A percentile compares a stretch with the other conserved stretches of the same genome.
Evolutionary conservation across 2,888 invertebrate genomes (phyloP).

Genomic region (Volucella inflata): DNA sequence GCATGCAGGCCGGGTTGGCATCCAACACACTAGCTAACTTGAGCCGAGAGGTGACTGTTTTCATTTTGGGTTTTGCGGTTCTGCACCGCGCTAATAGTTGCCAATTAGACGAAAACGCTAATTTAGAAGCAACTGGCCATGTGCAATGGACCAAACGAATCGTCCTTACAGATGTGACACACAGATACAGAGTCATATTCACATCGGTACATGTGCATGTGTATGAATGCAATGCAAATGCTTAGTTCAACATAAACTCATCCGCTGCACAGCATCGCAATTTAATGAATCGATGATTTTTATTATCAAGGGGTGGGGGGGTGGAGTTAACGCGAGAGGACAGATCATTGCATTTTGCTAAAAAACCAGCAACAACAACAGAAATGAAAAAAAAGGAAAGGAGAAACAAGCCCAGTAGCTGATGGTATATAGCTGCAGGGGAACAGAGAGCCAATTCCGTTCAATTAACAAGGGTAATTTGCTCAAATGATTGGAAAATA

Average conservation of each 20-base stretch:
- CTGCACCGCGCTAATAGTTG: slow-evolving; percentile 70
- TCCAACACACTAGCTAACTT: slow-evolving; percentile 27
- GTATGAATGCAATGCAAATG: slow-evolving; percentile 41
- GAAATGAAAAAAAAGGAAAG: slow-evolving; percentile 8
- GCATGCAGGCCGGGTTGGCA: slow-evolving; percentile 4
- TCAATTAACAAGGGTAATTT: slow-evolving; percentile 74
- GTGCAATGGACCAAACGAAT: slow-evolving; percentile 54
- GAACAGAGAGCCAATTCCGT: slow-evolving; percentile 67
- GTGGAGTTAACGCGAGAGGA: background rate
- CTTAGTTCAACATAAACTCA: slow-evolving; percentile 73
- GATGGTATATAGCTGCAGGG: slow-evolving; percentile 56
- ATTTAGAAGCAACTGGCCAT: slow-evolving; percentile 62
- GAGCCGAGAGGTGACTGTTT: slow-evolving; percentile 57
- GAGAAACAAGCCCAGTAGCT: slow-evolving; percentile 31
- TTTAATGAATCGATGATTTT: slow-evolving; percentile 76
- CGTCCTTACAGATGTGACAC: slow-evolving; percentile 59
- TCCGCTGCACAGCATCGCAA: slow-evolving; percentile 72
- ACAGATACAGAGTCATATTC: slow-evolving; percentile 13
- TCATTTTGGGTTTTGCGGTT: slow-evolving; percentile 73
- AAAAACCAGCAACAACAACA: no score
- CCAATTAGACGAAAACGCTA: slow-evolving; percentile 75
- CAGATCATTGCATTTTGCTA: slow-evolving; percentile 18
- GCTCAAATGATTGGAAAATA: slow-evolving; percentile 75
- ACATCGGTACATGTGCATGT: background rate
- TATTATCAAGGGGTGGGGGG: slow-evolving; percentile 52